Percentiles rank a stretch among this genome's conserved stretches.
phyloP scores from a whole-genome alignment of 2,113 vertebrate species.

The Hiodon tergisus region DNA sequence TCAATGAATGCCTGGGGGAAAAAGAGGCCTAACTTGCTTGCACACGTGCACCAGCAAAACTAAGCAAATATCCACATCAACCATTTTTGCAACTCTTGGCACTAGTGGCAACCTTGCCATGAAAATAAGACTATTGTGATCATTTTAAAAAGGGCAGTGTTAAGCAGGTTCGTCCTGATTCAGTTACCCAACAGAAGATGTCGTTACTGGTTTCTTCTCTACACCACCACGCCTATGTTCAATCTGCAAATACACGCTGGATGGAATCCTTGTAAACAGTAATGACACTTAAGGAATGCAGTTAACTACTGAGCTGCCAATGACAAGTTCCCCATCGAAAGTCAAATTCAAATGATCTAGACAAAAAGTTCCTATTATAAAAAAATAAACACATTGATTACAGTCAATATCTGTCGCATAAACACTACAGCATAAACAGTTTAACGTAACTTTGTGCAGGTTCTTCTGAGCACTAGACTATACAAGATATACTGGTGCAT shows the following conservation, averaged over 20 bases:
- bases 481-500: too few relatives aligned
- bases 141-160: not conserved
- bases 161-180: conserved; percentile 35
- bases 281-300: not conserved
- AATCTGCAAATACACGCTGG: conserved; percentile 13
- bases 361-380: too few relatives aligned
- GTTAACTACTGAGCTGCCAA: not conserved
- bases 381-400: too few relatives aligned
- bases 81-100: not conserved
- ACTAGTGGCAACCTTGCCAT: not conserved
- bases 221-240: conserved; percentile 16
- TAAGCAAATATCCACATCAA: not conserved
- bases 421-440: too few relatives aligned
- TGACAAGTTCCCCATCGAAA: too few relatives aligned
- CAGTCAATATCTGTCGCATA: too few relatives aligned
- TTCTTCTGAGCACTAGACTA: too few relatives aligned
- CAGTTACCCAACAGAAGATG: conserved; percentile 38
- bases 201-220: conserved; percentile 16
- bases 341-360: too few relatives aligned
- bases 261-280: conserved; percentile 5
- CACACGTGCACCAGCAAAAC: too few relatives aligned
- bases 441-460: too few relatives aligned
- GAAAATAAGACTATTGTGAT: not conserved
- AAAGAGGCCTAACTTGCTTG: too few relatives aligned
- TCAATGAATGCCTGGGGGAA: too few relatives aligned